A percentile compares a stretch with the other conserved stretches of the same genome.
Conservation (phyloP, 2,113 vertebrate genomes). For the Oryctolagus cuniculus region DNA sequence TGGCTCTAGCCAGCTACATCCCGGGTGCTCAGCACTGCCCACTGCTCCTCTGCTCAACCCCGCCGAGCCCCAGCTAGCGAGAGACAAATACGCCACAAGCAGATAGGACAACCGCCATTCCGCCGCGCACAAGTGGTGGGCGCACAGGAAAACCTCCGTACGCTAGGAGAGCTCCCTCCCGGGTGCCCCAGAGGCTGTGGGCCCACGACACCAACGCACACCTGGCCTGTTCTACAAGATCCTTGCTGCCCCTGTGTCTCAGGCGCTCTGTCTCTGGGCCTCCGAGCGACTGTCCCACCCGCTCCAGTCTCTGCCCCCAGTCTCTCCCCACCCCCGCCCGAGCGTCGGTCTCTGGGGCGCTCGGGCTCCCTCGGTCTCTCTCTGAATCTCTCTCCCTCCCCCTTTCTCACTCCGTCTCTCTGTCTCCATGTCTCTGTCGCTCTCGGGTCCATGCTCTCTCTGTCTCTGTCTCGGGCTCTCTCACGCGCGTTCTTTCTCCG, state of each 20-base stretch:
- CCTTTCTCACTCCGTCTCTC: background rate
- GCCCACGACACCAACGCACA: background rate
- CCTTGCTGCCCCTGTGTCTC: background rate
- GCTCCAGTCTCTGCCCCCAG: background rate
- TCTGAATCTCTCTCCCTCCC: background rate
- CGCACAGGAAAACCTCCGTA: background rate
- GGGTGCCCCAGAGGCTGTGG: no score
- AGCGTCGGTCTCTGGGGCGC: background rate
- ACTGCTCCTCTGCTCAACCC: background rate
- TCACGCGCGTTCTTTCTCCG: background rate
- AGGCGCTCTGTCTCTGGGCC: no score
- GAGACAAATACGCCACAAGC: background rate
- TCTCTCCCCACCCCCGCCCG: no score
- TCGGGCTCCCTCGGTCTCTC: no score
- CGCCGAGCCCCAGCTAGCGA: background rate
- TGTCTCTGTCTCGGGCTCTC: background rate
- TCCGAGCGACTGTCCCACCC: background rate
- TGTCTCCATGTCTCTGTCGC: background rate
- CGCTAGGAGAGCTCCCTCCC: background rate
- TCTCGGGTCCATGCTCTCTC: background rate
- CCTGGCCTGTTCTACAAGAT: background rate
- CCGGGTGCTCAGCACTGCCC: background rate
- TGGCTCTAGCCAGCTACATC: background rate
- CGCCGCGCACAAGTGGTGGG: no score
- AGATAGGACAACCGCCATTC: background rate